These are phyloP conservation scores for Petrocephalus microphthalmus DNA, from an alignment of 2,113 vertebrate genomes.

Conservation along the genomic window DNA sequence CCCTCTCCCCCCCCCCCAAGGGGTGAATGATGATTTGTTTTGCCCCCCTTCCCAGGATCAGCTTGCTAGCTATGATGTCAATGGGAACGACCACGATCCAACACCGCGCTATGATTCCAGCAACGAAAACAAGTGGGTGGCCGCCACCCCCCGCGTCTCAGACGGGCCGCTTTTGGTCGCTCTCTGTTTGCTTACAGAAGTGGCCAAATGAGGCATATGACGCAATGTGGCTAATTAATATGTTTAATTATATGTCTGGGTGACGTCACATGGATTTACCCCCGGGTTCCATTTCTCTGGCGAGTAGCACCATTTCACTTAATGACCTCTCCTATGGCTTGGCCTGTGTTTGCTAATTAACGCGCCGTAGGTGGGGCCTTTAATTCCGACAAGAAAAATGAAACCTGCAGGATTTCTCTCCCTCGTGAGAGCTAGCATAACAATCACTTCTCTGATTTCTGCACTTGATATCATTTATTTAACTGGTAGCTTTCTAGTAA, in stretches of 20 bases:
- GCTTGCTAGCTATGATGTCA: conserved; percentile 85
- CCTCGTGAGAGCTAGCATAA: neutral
- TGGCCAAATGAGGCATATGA: neutral
- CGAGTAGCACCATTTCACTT: neutral
- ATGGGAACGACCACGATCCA: conserved; percentile 80
- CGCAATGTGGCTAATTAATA: conserved; percentile 9
- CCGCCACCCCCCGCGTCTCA: too few relatives aligned
- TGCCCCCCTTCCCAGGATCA: conserved; percentile 64
- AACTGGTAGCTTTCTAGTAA: neutral
- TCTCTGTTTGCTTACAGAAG: neutral
- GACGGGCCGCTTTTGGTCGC: neutral
- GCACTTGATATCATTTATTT: neutral
- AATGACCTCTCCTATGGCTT: neutral
- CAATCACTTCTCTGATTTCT: neutral
- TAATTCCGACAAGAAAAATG: neutral
- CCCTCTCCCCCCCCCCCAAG: neutral
- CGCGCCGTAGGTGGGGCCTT: neutral
- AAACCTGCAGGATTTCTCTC: neutral
- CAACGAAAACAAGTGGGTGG: conserved; percentile 82
- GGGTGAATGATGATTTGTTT: neutral
- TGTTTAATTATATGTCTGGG: neutral
- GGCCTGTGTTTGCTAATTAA: conserved; percentile 1
- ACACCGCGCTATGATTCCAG: conserved; percentile 79
- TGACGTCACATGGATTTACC: neutral
- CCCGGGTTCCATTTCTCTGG: neutral